Percentiles rank a stretch among this genome's conserved stretches.
These are phyloP conservation scores for Steatornis caripensis DNA, from an alignment of 2,113 vertebrate species.

Conservation along the genomic window DNA sequence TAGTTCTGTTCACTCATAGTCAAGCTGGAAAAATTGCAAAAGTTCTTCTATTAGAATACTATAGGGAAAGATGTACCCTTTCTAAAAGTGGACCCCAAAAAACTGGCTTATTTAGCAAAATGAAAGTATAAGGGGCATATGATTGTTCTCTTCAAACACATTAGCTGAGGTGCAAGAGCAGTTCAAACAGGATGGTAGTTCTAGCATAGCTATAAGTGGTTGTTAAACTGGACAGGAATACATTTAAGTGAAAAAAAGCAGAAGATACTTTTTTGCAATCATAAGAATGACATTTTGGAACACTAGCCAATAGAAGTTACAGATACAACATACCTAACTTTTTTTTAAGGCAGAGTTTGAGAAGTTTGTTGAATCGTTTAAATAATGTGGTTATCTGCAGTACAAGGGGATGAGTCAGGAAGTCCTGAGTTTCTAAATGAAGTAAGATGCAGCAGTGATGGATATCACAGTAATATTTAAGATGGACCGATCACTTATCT, in stretches of 20 bases:
- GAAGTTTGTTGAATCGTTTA: background rate
- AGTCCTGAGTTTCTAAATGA: background rate
- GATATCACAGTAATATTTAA: background rate
- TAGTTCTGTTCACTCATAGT: background rate
- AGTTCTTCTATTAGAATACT: rapidly evolving
- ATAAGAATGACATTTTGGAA: background rate
- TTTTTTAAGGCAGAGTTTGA: background rate
- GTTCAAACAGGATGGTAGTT: background rate
- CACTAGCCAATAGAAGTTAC: background rate
- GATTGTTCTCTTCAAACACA: background rate
- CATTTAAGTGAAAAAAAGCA: background rate
- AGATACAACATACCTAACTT: background rate
- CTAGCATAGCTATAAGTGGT: background rate
- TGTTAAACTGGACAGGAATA: background rate
- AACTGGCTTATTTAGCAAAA: background rate
- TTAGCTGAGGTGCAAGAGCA: background rate
- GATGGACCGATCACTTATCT: background rate
- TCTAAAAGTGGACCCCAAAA: background rate
- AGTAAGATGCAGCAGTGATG: background rate
- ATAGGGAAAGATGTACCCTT: background rate
- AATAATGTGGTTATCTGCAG: background rate
- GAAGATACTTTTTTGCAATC: background rate
- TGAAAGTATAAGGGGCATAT: background rate
- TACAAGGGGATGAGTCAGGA: background rate
- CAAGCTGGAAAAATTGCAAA: background rate